Evolutionary conservation across 2,113 vertebrate species (phyloP).

Genomic region (Notechis scutatus): DNA sequence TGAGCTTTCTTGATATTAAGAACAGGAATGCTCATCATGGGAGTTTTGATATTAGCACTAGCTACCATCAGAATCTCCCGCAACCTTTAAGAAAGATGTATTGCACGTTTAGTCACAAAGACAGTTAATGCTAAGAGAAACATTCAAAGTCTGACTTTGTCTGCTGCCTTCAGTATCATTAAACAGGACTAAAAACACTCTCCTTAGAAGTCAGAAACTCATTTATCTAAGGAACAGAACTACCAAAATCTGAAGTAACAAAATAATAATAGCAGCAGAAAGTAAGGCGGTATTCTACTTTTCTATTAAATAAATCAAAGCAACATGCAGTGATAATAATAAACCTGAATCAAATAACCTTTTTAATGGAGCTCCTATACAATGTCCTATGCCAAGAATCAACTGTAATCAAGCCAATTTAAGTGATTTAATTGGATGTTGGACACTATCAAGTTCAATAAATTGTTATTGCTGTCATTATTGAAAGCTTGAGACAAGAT

Average conservation of each 20-base stretch:
- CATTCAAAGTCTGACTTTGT: not conserved
- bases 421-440: not conserved
- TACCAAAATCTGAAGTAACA: not conserved
- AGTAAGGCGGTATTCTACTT: not conserved
- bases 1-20: constrained; percentile 80
- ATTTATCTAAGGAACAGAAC: not conserved
- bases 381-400: not conserved
- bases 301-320: not conserved
- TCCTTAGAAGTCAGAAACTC: not conserved
- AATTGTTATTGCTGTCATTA: not conserved
- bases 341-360: not conserved
- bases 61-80: constrained; percentile 93
- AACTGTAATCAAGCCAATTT: not conserved
- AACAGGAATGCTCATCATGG: constrained; percentile 94
- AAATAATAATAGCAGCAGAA: not conserved
- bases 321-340: not conserved
- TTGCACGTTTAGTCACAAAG: not conserved
- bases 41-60: constrained; percentile 90
- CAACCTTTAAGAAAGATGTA: constrained; percentile 71
- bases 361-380: not conserved
- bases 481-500: not conserved
- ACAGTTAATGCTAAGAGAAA: not conserved
- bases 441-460: not conserved
- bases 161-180: not conserved
- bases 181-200: not conserved